Base-by-base conservation (phyloP, 2,888 invertebrate genomes). In the Leucophenga montana region DNA sequence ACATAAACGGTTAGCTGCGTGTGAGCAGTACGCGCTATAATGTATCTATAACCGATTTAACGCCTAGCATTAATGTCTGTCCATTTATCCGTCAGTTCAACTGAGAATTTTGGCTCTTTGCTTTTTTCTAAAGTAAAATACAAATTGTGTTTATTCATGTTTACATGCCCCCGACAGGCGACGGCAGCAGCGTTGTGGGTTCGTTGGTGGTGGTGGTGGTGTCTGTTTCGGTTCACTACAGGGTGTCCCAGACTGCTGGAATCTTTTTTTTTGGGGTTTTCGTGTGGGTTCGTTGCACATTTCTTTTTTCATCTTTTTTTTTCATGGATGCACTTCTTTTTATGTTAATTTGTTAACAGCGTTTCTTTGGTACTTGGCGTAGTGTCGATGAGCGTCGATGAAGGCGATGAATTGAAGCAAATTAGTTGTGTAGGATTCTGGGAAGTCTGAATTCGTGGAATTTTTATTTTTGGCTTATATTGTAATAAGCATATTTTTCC, bases 111-210 rank as follows among this genome's bases (percentile, higher is more conserved):
- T 18, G n/a, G 16, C 50, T 18, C 16, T 83, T 78, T 80, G 66
- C 68, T 71, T 71, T 70, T 48, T 64, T 48, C 9, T 73, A 73
- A 78, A 77, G 78, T 76, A 82, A n/a, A n/a, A n/a, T 71, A 83
- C 81, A 81, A 81, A 83, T 81, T 81, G 82, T 81, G 81, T 81
- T 81, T 81, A 83, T 78, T 82, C 81, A 81, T 80, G 80, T 84
- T 81, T 81, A 81, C 81, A 81, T 78, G 81, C 82, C 80, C 75
- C 84, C 80, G 81, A 81, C 81, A 83, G 83, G 81, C 80, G 83
- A 82, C 78, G 18, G 8, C 53, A n/a, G 53, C 53, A 39, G 39
- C 39, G 9, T 39, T 39, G 39, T 39, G 39, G 39, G 39, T 39
- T 39, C 39, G 39, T 39, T 39, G 39, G 39, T 39, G 27, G 54